These are phyloP conservation scores for Heliocidaris tuberculata DNA, from an alignment of 35 echinoderm and acorn worm genomes.

Conservation along the genomic window DNA sequence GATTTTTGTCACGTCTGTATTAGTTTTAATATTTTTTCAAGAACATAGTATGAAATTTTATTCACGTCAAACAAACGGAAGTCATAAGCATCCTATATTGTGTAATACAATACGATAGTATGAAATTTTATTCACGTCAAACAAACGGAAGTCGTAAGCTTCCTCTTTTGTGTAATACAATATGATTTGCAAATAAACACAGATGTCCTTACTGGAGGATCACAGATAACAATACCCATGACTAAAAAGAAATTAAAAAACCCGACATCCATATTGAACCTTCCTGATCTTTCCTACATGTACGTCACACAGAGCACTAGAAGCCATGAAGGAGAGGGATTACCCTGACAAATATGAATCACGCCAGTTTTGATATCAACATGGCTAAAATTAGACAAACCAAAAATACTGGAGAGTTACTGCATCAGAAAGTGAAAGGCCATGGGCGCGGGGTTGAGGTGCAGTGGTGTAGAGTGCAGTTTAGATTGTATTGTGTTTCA, in stretches of 20 bases:
- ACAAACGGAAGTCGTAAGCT: background rate
- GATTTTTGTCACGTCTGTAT: no score
- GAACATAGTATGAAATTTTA: background rate
- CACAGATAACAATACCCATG: background rate
- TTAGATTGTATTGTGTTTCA: no score
- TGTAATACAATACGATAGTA: background rate
- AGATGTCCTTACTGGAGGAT: background rate
- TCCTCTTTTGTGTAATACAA: background rate
- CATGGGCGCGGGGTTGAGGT: background rate
- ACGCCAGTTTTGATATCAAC: background rate
- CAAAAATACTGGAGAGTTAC: background rate
- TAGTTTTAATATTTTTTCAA: no score
- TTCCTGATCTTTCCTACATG: background rate
- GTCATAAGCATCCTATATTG: background rate
- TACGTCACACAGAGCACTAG: background rate
- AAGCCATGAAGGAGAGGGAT: constrained; percentile 1
- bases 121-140: background rate
- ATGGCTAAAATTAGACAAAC: background rate
- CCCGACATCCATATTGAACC: background rate
- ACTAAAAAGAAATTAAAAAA: background rate
- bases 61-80: background rate
- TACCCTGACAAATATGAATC: background rate
- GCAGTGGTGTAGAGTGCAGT: no score
- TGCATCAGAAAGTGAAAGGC: no score
- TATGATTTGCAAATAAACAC: background rate